phyloP scores from a whole-genome alignment of 2,888 invertebrate species.

The Monopis laevigella region DNA sequence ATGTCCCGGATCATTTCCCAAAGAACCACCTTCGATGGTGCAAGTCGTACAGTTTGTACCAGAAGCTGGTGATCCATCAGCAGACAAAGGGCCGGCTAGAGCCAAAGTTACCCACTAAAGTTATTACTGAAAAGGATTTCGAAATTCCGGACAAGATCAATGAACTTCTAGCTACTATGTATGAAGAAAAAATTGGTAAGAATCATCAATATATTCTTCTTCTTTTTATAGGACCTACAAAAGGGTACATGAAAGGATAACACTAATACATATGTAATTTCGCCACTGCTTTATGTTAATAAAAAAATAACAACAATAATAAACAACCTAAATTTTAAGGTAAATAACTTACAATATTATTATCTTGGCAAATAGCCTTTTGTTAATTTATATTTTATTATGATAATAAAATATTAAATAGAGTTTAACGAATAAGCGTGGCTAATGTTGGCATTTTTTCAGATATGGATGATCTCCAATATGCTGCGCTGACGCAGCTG shows the following conservation, averaged over 20 bases:
- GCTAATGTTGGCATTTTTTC: too few species aligned
- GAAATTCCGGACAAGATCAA: constrained; percentile 55
- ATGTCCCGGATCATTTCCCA: constrained; percentile 55
- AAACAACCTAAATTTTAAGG: too few species aligned
- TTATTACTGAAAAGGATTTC: constrained; percentile 28
- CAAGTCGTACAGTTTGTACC: constrained; percentile 67
- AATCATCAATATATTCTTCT: not conserved
- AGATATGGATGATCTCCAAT: constrained; percentile 68
- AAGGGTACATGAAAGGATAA: not conserved
- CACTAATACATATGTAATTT: not conserved
- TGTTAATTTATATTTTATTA: too few species aligned
- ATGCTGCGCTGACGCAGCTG: constrained; percentile 71
- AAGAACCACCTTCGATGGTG: constrained; percentile 70
- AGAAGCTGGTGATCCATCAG: constrained; percentile 68
- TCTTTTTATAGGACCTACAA: not conserved
- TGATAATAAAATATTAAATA: too few species aligned
- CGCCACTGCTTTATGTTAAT: too few species aligned
- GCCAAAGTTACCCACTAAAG: constrained; percentile 65
- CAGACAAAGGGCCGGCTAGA: constrained; percentile 65
- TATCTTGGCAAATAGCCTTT: too few species aligned
- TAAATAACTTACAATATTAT: too few species aligned
- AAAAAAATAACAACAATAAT: too few species aligned
- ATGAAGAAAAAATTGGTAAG: constrained; percentile 53
- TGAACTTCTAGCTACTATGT: constrained; percentile 50
- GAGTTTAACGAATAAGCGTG: too few species aligned